Evolutionary conservation across 2,113 vertebrate genomes (phyloP).

Genomic region (Varanus salvator): DNA sequence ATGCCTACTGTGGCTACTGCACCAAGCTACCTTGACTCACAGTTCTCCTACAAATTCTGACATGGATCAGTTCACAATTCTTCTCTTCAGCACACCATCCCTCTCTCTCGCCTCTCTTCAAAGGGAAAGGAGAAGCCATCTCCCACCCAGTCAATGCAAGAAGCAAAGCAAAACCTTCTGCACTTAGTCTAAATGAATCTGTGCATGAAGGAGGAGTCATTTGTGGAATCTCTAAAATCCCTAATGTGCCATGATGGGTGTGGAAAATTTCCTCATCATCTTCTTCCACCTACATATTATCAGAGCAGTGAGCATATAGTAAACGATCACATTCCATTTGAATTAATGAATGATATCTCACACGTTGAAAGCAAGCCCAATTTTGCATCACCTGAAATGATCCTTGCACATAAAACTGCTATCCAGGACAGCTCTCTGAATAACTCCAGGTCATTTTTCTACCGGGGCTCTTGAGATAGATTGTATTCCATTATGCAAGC

Average conservation of each 20-base stretch:
- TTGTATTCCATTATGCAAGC: not conserved
- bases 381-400: not conserved
- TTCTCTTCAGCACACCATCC: not conserved
- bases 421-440: not conserved
- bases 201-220: not conserved
- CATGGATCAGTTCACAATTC: not conserved
- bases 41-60: not conserved
- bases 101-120: not conserved
- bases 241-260: not conserved
- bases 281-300: no score
- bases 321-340: not conserved
- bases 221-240: not conserved
- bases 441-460: not conserved
- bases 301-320: not conserved
- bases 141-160: not conserved
- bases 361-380: not conserved
- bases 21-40: not conserved
- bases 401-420: not conserved
- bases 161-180: not conserved
- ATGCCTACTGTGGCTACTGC: not conserved
- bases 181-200: not conserved
- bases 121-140: not conserved
- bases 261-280: not conserved
- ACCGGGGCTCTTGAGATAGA: not conserved
- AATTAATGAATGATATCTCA: not conserved